Conservation (phyloP, 1,140 invertebrate genomes). For the Cheumatopsyche charites region DNA sequence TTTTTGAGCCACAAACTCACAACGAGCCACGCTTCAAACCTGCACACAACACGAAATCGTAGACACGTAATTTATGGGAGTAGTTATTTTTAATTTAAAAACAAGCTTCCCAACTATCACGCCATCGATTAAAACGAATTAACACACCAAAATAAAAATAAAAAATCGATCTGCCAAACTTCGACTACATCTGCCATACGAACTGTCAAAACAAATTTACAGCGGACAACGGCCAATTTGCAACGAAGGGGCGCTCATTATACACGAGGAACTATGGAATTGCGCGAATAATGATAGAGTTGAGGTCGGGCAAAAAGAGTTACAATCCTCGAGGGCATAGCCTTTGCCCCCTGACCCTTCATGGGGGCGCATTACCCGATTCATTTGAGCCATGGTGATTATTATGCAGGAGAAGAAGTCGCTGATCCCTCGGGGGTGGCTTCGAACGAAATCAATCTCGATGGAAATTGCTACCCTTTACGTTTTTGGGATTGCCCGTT, state of each 20-base stretch:
- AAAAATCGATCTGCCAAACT: background rate
- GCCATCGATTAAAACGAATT: constrained; percentile 29
- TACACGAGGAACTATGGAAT: constrained; percentile 43
- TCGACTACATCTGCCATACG: background rate
- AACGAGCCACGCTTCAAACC: constrained; percentile 7
- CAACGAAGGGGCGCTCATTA: constrained; percentile 19
- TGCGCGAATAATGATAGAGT: constrained; percentile 49
- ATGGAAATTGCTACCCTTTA: background rate
- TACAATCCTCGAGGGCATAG: constrained; percentile 48
- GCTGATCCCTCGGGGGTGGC: constrained; percentile 16
- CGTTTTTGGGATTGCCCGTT: too few relatives aligned
- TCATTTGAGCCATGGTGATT: constrained; percentile 47
- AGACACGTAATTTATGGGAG: constrained; percentile 27
- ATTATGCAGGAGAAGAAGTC: constrained; percentile 27
- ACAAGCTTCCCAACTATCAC: constrained; percentile 29
- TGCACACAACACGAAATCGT: constrained; percentile 28
- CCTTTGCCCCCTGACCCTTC: background rate
- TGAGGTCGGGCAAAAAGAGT: constrained; percentile 48
- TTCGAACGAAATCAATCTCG: constrained; percentile 21
- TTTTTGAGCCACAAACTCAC: constrained; percentile 8
- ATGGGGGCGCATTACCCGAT: constrained; percentile 43
- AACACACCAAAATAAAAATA: background rate
- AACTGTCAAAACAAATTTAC: constrained; percentile 49
- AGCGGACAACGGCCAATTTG: constrained; percentile 33
- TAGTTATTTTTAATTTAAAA: constrained; percentile 27